Percentiles rank a stretch among this genome's conserved stretches.
Evolutionary conservation across 2,797 vertebrate species (phyloP).

Genomic region (Siniperca scherzeri): DNA sequence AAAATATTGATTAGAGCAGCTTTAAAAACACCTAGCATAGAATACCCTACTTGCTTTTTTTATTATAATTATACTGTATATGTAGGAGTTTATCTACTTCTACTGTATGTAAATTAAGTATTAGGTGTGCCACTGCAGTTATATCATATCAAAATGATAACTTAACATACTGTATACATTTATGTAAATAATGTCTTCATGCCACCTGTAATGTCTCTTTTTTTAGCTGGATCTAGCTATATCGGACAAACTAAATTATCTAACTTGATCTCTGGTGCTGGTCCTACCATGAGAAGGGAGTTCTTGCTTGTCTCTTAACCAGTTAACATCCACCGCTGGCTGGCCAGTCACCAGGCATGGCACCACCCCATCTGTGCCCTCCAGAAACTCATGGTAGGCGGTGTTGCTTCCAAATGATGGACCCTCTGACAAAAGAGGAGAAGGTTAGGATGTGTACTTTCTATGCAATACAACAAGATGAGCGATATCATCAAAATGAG

Average conservation of each 20-base stretch:
- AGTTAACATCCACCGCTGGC: slow-evolving; percentile 77
- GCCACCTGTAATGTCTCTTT: neutral
- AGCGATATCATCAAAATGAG: neutral
- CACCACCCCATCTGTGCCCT: slow-evolving; percentile 66
- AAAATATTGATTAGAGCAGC: neutral
- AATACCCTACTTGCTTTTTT: neutral
- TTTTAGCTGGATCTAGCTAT: neutral
- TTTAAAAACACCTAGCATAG: neutral
- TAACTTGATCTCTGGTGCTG: neutral
- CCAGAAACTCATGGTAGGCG: slow-evolving; percentile 83
- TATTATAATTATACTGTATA: neutral
- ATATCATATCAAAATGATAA: no score
- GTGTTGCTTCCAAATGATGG: slow-evolving; percentile 74
- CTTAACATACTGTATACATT: neutral
- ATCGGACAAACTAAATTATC: neutral
- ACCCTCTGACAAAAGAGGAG: slow-evolving; percentile 66
- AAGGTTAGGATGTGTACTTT: neutral
- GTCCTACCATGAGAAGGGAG: slow-evolving; percentile 75
- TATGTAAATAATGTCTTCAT: neutral
- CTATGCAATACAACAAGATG: neutral
- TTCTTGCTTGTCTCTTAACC: slow-evolving; percentile 60
- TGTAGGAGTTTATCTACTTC: neutral
- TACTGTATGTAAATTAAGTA: neutral
- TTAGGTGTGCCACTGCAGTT: neutral
- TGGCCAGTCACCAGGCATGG: slow-evolving; percentile 79